These are phyloP conservation scores for Heliothis peltigera DNA, from an alignment of 2,888 invertebrate genomes.

Conservation along the genomic window DNA sequence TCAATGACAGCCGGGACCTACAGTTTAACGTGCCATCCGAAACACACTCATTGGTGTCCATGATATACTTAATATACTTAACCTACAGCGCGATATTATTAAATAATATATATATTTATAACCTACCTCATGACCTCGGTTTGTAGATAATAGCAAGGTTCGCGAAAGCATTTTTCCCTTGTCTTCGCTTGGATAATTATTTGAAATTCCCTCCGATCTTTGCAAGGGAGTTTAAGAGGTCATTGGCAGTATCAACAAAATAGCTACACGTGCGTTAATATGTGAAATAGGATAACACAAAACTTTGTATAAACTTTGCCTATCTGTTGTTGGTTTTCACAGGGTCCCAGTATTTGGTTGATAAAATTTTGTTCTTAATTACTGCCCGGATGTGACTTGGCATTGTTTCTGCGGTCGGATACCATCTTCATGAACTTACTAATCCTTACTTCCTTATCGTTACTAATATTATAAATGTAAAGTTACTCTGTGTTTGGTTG, in stretches of 20 bases:
- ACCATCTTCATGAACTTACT: neutral
- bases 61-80: too few species aligned
- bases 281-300: slow-evolving; percentile 4
- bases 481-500: too few species aligned
- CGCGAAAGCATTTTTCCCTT: slow-evolving; percentile 17
- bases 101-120: too few species aligned
- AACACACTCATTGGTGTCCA: too few species aligned
- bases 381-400: neutral
- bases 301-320: slow-evolving; percentile 24
- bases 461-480: too few species aligned
- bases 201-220: slow-evolving; percentile 4
- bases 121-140: too few species aligned
- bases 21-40: too few species aligned
- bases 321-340: slow-evolving; percentile 3
- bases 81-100: too few species aligned
- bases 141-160: too few species aligned
- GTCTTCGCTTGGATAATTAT: slow-evolving; percentile 5
- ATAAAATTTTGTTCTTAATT: slow-evolving; percentile 26
- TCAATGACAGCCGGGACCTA: too few species aligned
- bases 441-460: too few species aligned
- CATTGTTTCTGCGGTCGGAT: neutral
- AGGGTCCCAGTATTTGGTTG: neutral
- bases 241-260: slow-evolving; percentile 11
- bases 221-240: slow-evolving; percentile 1
- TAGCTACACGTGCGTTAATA: slow-evolving; percentile 4